These are phyloP conservation scores for Hybognathus amarus DNA, from an alignment of 2,797 vertebrate species.

Conservation along the genomic window DNA sequence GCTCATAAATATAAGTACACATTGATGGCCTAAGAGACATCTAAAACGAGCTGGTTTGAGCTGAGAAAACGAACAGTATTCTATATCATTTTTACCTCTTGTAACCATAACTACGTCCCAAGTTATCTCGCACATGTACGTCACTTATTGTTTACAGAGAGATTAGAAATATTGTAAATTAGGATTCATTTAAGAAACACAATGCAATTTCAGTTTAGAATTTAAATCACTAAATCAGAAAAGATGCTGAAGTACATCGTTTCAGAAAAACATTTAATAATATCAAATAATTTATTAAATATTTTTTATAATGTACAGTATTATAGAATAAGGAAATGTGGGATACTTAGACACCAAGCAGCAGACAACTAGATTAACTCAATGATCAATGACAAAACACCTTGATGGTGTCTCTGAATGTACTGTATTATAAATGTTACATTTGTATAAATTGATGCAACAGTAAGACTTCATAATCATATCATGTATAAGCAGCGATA, in stretches of 20 bases:
- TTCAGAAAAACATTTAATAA: neutral
- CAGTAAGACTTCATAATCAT: neutral
- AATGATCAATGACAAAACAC: conserved; percentile 24
- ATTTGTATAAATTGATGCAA: neutral
- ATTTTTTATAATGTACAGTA: neutral
- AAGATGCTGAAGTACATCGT: neutral
- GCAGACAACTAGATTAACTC: conserved; percentile 19
- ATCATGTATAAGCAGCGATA: neutral
- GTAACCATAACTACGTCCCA: too few relatives aligned
- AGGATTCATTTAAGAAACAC: neutral
- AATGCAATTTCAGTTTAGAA: neutral
- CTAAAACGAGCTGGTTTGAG: too few relatives aligned
- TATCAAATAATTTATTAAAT: neutral
- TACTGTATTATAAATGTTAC: conserved; percentile 22
- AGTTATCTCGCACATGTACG: too few relatives aligned
- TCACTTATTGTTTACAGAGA: too few relatives aligned
- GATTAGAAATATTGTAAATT: neutral
- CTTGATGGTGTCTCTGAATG: conserved; percentile 35
- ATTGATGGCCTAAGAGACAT: too few relatives aligned
- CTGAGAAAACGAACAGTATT: too few relatives aligned
- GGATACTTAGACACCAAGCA: neutral
- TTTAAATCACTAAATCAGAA: neutral
- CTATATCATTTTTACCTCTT: too few relatives aligned
- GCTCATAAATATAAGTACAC: too few relatives aligned
- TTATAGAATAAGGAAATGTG: conserved; percentile 11